Evolutionary conservation across 2,113 vertebrate species (phyloP).

Genomic region (Stictonetta naevosa): DNA sequence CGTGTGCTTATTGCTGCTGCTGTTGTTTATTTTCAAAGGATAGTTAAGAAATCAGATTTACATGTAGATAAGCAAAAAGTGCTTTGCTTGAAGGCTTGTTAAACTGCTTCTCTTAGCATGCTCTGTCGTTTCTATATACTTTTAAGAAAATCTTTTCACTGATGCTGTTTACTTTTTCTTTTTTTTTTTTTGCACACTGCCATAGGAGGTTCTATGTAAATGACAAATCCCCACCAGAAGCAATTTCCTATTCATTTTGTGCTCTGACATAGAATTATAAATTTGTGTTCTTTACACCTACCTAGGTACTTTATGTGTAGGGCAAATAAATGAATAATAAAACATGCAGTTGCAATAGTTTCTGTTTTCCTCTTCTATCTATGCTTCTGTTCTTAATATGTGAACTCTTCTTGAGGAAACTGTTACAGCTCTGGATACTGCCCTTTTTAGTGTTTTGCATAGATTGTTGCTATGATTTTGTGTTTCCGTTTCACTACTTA

Average conservation of each 20-base stretch:
- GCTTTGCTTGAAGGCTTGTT: neutral
- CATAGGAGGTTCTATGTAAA: neutral
- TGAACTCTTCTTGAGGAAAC: neutral
- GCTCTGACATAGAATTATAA: neutral
- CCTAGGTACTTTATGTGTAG: rapidly evolving
- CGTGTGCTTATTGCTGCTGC: neutral
- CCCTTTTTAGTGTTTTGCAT: neutral
- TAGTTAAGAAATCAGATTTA: neutral
- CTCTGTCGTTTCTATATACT: neutral
- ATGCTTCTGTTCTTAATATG: neutral
- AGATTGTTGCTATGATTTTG: neutral
- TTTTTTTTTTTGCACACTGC: neutral
- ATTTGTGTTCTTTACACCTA: neutral
- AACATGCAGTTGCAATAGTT: neutral
- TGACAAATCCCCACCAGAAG: neutral
- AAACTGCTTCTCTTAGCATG: neutral
- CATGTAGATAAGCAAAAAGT: neutral
- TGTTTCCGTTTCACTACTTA: neutral
- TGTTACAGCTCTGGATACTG: neutral
- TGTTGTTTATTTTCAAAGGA: neutral
- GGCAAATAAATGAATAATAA: neutral
- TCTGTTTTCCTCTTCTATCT: neutral
- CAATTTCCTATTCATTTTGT: neutral
- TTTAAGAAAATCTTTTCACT: neutral
- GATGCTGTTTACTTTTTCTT: neutral